These are phyloP conservation scores for Achlya flavicornis DNA, from an alignment of 2,888 invertebrate species.

Conservation along the genomic window DNA sequence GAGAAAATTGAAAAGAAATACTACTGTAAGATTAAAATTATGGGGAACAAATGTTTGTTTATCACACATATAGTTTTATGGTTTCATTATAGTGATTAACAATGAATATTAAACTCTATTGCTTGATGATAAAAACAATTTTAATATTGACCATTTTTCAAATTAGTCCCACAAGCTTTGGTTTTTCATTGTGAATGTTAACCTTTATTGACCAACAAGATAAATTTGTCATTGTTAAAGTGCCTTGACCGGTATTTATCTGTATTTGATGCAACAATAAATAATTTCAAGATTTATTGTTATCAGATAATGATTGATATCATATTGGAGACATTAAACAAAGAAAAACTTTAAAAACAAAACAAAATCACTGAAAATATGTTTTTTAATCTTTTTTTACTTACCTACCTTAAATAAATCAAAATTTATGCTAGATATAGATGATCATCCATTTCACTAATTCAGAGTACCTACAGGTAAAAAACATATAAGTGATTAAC, in stretches of 20 bases:
- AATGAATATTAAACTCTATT: neutral
- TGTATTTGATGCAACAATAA: neutral
- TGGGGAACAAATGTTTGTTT: no score
- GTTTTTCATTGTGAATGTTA: neutral
- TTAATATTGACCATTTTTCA: neutral
- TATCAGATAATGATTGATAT: constrained; percentile 8
- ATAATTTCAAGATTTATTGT: neutral
- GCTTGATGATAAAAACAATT: neutral
- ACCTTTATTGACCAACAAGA: neutral
- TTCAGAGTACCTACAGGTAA: no score
- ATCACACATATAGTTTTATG: no score
- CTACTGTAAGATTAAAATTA: no score
- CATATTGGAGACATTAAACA: neutral
- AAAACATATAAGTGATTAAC: no score
- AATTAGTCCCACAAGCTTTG: neutral
- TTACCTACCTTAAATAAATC: no score
- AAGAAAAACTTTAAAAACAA: constrained; percentile 3
- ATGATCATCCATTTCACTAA: no score
- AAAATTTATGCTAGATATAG: no score
- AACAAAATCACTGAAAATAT: neutral
- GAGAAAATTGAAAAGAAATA: no score
- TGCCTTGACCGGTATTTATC: neutral
- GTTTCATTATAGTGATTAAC: no score
- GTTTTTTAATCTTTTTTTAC: no score
- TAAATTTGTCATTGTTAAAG: constrained; percentile 1